Base-by-base conservation (phyloP, 2,113 vertebrate species). In the Poeciliopsis occidentalis region DNA sequence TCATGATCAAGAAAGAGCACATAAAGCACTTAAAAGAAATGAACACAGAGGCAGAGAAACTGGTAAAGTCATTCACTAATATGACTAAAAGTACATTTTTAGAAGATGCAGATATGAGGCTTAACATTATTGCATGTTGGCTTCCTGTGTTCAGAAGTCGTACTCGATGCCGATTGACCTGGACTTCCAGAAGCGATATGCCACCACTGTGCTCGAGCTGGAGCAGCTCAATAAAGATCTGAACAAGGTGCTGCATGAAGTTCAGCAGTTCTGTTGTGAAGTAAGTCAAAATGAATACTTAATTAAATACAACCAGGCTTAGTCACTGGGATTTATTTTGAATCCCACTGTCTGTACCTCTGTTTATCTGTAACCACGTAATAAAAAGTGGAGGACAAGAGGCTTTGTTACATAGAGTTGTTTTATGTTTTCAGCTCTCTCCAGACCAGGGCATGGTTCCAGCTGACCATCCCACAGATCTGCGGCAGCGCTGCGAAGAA, bases 1-100 rank as follows among this genome's bases (percentile, higher is more conserved):
- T 99, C 79, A 99, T 99, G 98, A 97, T 98, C 91, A 99, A 99
- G 92, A 99, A 99, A 85, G 97, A 99, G 41, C 97, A 98, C 91
- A 97, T 99, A 88, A 99, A 96, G 90, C 97, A 97, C 86, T 93
- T 99, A 88, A 97, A 96, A 88, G 97, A 99, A 89, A 98, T 99
- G 98, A 99, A 99, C 85, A 97, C 97, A 5, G 97, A 99, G 87
- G 98, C 97, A 88, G 98, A 99, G 94, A 99, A 98, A 88, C 87
- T 97, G 97, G 98, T 99, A 93, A 88, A 47, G 4, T 71, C 19
- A 17, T 31, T 26, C 15, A 15, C 54, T 7, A 30, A 44, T 30
- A 41, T 60, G 27, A 37, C 11, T 64, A 27, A 39, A 19, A 51
- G 54, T 3, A 15, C 7, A 27, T 61, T 24, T 26, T 60, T 31